A percentile compares a stretch with the other conserved stretches of the same genome.
Evolutionary conservation across 2,797 vertebrate genomes (phyloP).

Genomic region (Sebastes matsubarae): DNA sequence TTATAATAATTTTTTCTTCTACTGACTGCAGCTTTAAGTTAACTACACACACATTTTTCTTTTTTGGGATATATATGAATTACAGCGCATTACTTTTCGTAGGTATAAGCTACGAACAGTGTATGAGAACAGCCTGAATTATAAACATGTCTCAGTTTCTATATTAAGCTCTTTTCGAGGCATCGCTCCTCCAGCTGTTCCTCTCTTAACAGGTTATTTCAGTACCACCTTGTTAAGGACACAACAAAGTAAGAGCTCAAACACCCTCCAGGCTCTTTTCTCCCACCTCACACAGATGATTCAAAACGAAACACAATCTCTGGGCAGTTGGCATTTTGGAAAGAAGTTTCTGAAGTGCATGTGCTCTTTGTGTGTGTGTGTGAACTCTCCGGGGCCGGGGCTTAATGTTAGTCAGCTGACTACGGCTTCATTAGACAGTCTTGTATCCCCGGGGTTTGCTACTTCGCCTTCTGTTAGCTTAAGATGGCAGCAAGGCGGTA

Average conservation of each 20-base stretch:
- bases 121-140: no score
- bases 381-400: constrained; percentile 21
- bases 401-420: constrained; percentile 50
- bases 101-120: no score
- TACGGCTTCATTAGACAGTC: constrained; percentile 40
- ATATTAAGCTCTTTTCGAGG: not conserved
- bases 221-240: not conserved
- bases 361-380: constrained; percentile 4
- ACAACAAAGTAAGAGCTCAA: not conserved
- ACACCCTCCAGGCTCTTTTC: not conserved
- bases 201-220: not conserved
- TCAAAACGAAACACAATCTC: constrained; percentile 11
- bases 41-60: no score
- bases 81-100: no score
- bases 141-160: not conserved
- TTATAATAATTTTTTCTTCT: no score
- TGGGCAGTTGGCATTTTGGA: not conserved
- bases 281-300: constrained; percentile 9
- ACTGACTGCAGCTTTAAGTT: no score
- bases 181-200: not conserved
- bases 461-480: constrained; percentile 52
- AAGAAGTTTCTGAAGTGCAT: constrained; percentile 14
- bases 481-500: constrained; percentile 22
- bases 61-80: no score
- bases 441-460: constrained; percentile 17